Conservation (phyloP, 2,113 vertebrate genomes). For the Pithys albifrons region DNA sequence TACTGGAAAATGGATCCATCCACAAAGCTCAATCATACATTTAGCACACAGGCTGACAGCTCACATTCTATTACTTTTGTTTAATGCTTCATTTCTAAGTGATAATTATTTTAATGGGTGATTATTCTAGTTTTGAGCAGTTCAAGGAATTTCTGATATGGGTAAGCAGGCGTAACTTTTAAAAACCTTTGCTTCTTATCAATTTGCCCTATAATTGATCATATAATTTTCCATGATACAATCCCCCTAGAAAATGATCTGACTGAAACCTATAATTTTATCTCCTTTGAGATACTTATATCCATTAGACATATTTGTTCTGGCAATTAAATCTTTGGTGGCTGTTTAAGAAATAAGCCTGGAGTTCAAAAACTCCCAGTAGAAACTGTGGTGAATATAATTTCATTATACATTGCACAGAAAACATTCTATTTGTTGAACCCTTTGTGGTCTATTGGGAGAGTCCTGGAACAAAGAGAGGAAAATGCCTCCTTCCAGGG, state of each 20-base stretch:
- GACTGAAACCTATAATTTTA: not conserved
- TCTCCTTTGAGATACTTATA: not conserved
- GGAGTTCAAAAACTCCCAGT: slow-evolving; percentile 23
- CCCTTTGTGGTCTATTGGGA: not conserved
- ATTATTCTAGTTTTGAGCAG: not conserved
- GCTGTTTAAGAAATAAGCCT: slow-evolving; percentile 32
- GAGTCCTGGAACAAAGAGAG: not conserved
- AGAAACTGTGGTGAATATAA: slow-evolving; percentile 20
- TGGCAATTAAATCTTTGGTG: not conserved
- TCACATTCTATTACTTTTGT: not conserved
- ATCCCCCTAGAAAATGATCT: not conserved
- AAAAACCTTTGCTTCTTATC: not conserved
- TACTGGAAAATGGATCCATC: slow-evolving; percentile 10
- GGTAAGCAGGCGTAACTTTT: not conserved
- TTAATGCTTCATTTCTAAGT: slow-evolving; percentile 10
- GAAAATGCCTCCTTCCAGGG: slow-evolving; percentile 7
- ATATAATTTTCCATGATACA: not conserved
- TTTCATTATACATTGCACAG: not conserved
- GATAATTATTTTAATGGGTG: slow-evolving; percentile 19
- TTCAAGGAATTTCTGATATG: not conserved
- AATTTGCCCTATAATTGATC: not conserved
- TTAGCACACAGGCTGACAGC: not conserved
- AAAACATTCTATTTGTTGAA: slow-evolving; percentile 29
- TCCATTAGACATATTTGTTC: slow-evolving; percentile 43
- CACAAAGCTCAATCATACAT: not conserved